Evolutionary conservation across 2,888 invertebrate species (phyloP), one percentile per base, ranked within the genome.

Genomic region (Campopleginae sp.): DNA sequence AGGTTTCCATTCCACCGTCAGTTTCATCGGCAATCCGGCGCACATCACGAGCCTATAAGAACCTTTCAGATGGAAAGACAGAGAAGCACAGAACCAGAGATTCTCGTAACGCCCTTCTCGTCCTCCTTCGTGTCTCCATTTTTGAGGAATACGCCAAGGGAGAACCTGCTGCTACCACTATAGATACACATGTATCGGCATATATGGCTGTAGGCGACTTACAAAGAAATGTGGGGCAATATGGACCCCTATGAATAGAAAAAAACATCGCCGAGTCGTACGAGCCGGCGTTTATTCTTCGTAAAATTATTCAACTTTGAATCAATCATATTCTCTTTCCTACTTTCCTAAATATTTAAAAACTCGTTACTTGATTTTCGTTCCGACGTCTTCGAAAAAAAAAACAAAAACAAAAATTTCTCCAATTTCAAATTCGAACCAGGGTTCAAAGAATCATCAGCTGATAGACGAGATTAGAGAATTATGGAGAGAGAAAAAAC

Each of bases 1-100:
- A 92, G 92, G 92, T 92, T 91, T 91, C 89, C 89, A 88, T 89
- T 79, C 75, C 76, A 66, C 61, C 75, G 75, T 65, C 61, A 78
- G 63, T 78, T 75, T 71, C 74, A 46, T 75, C 72, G 66, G 46
- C 74, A 33, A 58, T 68, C 74, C 80, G 42, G 66, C 19, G 74
- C 66, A 65, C 51, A 66, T 66, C 42, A 66, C 74, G 58, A 42
- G 54, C 3, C 51, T 54, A 46, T 14, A 71, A 71, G 48, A 19
- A 58, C 33, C 44, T 66, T 80, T 58, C n/a, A 44, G 54, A 58
- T n/a, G 0, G 23, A 4, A 31, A n/a, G 31, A 58, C 54, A 42
- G 42, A 27, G 31, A 23, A 23, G 0, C 3, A 31, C n/a, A 63
- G 33, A 79, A 61, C 31, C 46, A 31, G 31, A 48, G 54, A 54